Base-by-base conservation (phyloP, 2,113 vertebrate genomes). In the Halichoeres trimaculatus region DNA sequence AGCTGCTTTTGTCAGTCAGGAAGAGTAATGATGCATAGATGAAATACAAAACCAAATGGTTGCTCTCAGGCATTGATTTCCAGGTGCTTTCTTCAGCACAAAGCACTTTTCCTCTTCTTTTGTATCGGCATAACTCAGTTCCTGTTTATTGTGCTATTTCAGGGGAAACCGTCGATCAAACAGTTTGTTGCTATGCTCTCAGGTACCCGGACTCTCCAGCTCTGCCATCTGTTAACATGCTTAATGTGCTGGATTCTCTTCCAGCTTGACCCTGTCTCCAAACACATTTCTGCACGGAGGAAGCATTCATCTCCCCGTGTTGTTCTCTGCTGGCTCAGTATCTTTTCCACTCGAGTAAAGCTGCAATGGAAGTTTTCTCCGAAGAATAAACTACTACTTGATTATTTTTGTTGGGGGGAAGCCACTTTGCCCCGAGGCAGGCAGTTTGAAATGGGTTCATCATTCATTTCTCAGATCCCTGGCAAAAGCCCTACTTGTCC, bases 381-480 rank as follows among this genome's bases (percentile, higher is more conserved):
- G n/a, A 79, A 76, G 62, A 71, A 84, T 74, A 66, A 84, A 84
- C 72, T 56, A 60, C 54, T 26, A 74, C 65, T 72, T 78, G 53
- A 78, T 85, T 78, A 68, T 78, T 65, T 83, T 63, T 76, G 76
- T 70, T 52, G 45, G 24, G 8, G 22, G 38, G 19, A 59, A 54
- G 36, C 43, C 48, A 22, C 63, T 89, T 76, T 58, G 41, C 73
- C 75, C 64, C 45, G 10, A 55, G 35, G 75, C 48, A 16, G 45
- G 26, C 50, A 77, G 54, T 85, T 63, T 84, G 45, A 84, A 91
- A 86, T 72, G 43, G 70, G 50, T 62, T 74, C 62, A 73, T 85
- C 69, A 74, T 84, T 80, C 60, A 84, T 76, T 85, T 83, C 70
- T 81, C 64, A 67, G 78, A 74, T 85, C 74, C 77, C 51, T 63